Percentiles rank a stretch among this genome's conserved stretches.
phyloP scores from a whole-genome alignment of 1,140 invertebrate species.

The Pollicipes pollicipes region DNA sequence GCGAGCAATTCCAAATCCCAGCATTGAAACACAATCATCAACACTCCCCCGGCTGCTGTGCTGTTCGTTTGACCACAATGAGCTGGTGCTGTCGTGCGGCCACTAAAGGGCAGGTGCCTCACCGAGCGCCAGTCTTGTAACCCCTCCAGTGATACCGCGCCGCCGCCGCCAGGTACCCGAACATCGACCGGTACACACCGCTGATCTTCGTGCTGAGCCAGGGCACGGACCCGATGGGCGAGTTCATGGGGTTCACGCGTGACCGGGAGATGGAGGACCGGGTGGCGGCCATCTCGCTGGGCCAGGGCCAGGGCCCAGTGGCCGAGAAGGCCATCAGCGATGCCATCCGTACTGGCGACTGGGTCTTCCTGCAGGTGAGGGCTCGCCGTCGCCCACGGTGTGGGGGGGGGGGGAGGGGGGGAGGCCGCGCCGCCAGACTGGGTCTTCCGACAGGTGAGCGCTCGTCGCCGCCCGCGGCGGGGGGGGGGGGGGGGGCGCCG shows the following conservation, averaged over 20 bases:
- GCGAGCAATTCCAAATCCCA: too few species aligned
- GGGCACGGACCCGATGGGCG: constrained; percentile 64
- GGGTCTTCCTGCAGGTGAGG: constrained; percentile 73
- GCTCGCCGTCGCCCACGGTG: too few species aligned
- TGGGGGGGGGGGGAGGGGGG: too few species aligned
- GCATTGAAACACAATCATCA: too few species aligned
- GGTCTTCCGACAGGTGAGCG: too few species aligned
- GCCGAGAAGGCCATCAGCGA: constrained; percentile 72
- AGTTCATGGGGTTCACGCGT: constrained; percentile 11
- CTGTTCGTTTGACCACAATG: too few species aligned
- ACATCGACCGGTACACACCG: constrained; percentile 65
- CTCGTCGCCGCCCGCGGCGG: constrained; percentile 66
- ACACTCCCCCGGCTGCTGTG: too few species aligned
- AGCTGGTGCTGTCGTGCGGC: too few species aligned
- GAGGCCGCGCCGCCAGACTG: too few species aligned
- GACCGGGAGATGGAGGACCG: not conserved
- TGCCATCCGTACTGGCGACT: constrained; percentile 57
- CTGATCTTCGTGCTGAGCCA: constrained; percentile 79
- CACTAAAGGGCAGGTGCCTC: too few species aligned
- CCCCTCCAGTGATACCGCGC: too few species aligned
- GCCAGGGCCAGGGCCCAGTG: constrained; percentile 74
- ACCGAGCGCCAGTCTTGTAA: too few species aligned
- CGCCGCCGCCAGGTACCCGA: constrained; percentile 50
- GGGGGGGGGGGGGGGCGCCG: constrained; percentile 77
- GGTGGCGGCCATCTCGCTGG: constrained; percentile 60